Conservation (phyloP, 2,888 invertebrate genomes). For the Lithodes maja region DNA sequence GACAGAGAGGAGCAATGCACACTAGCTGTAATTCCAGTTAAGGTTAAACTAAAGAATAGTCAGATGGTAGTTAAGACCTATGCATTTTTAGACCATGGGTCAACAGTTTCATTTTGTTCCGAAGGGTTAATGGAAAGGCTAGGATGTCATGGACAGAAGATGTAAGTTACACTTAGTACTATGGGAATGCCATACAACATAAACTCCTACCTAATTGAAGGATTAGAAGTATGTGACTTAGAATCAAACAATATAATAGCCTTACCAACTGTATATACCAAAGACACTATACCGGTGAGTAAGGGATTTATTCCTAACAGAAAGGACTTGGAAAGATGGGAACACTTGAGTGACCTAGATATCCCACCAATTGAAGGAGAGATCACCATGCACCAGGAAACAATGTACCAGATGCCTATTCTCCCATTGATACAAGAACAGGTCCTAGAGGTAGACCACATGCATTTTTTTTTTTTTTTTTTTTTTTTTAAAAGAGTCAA, state of each 20-base stretch:
- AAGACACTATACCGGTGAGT: too few species aligned
- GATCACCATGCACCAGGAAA: too few species aligned
- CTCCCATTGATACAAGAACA: too few species aligned
- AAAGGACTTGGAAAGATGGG: too few species aligned
- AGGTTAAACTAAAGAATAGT: not conserved
- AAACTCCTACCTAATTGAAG: not conserved
- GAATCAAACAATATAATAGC: not conserved
- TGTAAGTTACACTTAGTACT: not conserved
- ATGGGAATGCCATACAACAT: not conserved
- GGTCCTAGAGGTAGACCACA: too few species aligned
- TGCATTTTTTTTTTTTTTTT: too few species aligned
- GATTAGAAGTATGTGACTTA: conserved; percentile 7
- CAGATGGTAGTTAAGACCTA: not conserved
- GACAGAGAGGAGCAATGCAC: not conserved
- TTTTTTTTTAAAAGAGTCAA: too few species aligned
- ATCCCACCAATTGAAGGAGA: too few species aligned
- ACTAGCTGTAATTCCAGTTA: not conserved
- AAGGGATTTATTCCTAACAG: too few species aligned
- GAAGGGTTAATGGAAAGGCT: not conserved
- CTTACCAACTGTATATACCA: not conserved
- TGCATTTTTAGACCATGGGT: not conserved
- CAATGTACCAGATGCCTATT: too few species aligned
- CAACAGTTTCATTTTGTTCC: conserved; percentile 10
- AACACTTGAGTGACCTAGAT: too few species aligned
- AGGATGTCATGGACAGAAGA: conserved; percentile 10